Percentiles rank a stretch among this genome's conserved stretches.
These are phyloP conservation scores for Rhinoptilus africanus DNA, from an alignment of 2,113 vertebrate species.

Conservation along the genomic window DNA sequence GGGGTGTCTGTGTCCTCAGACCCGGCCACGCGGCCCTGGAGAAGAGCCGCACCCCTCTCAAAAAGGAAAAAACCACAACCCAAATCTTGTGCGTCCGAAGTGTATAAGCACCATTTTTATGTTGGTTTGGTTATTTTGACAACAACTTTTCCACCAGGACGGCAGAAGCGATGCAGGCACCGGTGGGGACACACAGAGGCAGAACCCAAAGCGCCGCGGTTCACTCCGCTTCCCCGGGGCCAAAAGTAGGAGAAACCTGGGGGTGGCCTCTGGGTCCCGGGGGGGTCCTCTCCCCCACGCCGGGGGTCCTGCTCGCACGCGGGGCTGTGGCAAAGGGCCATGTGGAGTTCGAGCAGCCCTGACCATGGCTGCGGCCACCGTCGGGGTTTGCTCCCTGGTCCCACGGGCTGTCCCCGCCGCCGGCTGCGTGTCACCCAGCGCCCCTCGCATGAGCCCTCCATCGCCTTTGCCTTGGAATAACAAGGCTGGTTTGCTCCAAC, in stretches of 20 bases:
- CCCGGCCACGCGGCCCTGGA: background rate
- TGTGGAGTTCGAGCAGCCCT: fast-evolving
- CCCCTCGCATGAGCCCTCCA: background rate
- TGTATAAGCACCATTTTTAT: background rate
- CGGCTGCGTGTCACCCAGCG: background rate
- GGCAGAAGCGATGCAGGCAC: background rate
- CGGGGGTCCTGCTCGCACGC: fast-evolving
- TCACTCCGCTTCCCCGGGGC: background rate
- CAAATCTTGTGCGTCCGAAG: background rate
- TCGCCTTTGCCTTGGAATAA: background rate
- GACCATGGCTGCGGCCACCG: fast-evolving
- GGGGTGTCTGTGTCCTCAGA: background rate
- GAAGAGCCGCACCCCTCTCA: background rate
- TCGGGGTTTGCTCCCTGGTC: background rate
- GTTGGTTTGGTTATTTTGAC: background rate
- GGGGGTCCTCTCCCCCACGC: background rate
- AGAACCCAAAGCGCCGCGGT: background rate
- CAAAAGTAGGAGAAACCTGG: background rate
- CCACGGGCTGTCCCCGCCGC: background rate
- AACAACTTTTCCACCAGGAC: background rate
- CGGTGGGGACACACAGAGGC: fast-evolving
- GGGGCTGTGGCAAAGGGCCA: too few relatives aligned
- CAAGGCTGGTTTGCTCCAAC: background rate
- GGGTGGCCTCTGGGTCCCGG: background rate
- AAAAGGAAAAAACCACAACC: background rate